Conservation (phyloP, 92 coral and sea anemone species). For the Parazoanthus darwini region DNA sequence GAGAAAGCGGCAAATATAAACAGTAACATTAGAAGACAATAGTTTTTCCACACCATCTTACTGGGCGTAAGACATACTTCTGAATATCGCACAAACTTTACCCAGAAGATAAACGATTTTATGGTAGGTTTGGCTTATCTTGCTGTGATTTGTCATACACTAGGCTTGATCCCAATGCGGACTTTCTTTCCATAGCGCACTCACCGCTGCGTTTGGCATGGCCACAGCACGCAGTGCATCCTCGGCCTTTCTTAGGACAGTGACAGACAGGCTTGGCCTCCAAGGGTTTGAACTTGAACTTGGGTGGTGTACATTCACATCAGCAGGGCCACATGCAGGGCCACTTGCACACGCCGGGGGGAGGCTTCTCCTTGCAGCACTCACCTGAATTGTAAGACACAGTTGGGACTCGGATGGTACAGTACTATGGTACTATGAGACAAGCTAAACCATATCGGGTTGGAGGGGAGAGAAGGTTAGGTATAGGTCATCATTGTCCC, state of each 20-base stretch:
- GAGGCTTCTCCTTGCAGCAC: constrained; percentile 78
- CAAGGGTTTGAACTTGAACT: constrained; percentile 84
- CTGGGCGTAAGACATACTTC: too few species aligned
- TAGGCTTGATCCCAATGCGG: too few species aligned
- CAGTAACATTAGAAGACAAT: too few species aligned
- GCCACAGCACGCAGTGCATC: constrained; percentile 60
- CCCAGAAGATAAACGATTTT: too few species aligned
- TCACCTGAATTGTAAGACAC: not conserved
- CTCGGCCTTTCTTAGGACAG: constrained; percentile 63
- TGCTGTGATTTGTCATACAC: too few species aligned
- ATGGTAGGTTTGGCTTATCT: too few species aligned
- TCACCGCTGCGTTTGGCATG: constrained; percentile 25
- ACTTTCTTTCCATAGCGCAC: not conserved
- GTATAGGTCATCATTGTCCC: too few species aligned
- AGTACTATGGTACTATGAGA: not conserved
- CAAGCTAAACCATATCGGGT: too few species aligned
- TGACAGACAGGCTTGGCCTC: constrained; percentile 82
- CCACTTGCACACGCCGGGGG: constrained; percentile 89
- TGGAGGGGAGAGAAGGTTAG: too few species aligned
- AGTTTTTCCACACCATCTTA: too few species aligned
- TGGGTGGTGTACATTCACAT: constrained; percentile 90
- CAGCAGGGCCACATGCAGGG: constrained; percentile 98
- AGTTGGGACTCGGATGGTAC: not conserved
- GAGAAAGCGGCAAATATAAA: too few species aligned
- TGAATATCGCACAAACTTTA: too few species aligned